Conservation (phyloP, 1,140 invertebrate species). For the Aculops lycopersici region DNA sequence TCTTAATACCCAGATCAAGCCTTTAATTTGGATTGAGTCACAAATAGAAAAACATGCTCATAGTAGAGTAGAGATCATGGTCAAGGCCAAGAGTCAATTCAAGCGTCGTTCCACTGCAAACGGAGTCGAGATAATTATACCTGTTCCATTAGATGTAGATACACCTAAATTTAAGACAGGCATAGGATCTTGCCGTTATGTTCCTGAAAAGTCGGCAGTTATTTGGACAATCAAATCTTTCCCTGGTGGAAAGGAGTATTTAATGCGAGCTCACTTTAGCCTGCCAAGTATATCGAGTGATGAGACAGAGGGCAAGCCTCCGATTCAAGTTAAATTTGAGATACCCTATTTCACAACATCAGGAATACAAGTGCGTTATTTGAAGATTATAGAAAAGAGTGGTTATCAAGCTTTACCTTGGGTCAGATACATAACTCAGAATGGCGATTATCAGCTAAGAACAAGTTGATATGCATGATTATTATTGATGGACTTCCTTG, state of each 20-base stretch:
- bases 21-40: slow-evolving; percentile 96
- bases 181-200: slow-evolving; percentile 86
- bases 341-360: slow-evolving; percentile 99
- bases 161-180: slow-evolving; percentile 96
- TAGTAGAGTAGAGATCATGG: slow-evolving; percentile 94
- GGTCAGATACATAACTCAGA: slow-evolving; percentile 97
- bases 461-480: slow-evolving; percentile 30
- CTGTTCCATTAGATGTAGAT: slow-evolving; percentile 87
- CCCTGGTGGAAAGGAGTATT: slow-evolving; percentile 90
- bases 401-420: slow-evolving; percentile 95
- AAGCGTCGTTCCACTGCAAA: slow-evolving; percentile 90
- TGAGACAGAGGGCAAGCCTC: slow-evolving; percentile 79
- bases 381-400: slow-evolving; percentile 98
- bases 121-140: slow-evolving; percentile 95
- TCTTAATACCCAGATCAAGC: slow-evolving; percentile 84
- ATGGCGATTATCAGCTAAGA: slow-evolving; percentile 91
- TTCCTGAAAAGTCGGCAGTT: slow-evolving; percentile 83
- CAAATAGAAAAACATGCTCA: slow-evolving; percentile 95
- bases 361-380: slow-evolving; percentile 78
- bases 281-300: slow-evolving; percentile 80
- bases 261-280: slow-evolving; percentile 98
- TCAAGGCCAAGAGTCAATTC: slow-evolving; percentile 96
- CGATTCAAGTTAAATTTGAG: slow-evolving; percentile 96
- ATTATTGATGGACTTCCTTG: background rate
- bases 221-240: slow-evolving; percentile 99